Base-by-base conservation (phyloP, 2,113 vertebrate species). In the Sebastes schlegelii region DNA sequence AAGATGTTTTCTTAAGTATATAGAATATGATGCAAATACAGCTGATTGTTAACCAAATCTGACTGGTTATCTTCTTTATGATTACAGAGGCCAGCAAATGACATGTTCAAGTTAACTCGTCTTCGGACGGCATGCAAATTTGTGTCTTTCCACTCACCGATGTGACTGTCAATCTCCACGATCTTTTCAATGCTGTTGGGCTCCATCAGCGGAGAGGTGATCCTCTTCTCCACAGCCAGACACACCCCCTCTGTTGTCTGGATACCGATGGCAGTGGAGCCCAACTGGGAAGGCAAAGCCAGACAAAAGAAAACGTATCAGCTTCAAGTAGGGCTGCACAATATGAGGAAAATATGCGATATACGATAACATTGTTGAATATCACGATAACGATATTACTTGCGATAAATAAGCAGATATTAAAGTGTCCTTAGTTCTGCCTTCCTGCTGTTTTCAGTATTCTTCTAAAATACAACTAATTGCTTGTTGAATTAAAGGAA, bases 131-230 rank as follows among this genome's bases (percentile, higher is more conserved):
- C 13, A 23, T 21, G 4, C 4, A 21, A 13, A 61, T 42, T 7
- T 69, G 17, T 13, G 62, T 51, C 13, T 65, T 16, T 16, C 5
- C 21, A 57, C 89, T 94, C 88, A 98, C 98, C 98, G 62, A 99
- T 99, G 91, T 99, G 98, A 81, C 95, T 95, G 91, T 99, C 98
- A 0, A 99, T 99, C 92, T 99, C 98, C 34, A 99, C 98, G 0
- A 99, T 99, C 93, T 99, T 99, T 95, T 99, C 98, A 13, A 99
- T 99, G 96, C 98, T 99, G 95, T 95, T 98, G 82, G 98, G 98
- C 82, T 99, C 98, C 98, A 99, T 99, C 43, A 99, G 96, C 0
- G 98, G 97, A 26, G 98, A 99, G 11, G 98, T 99, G 90, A 99
- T 99, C 94, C 98, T 96, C 93, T 99, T 99, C 85, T 99, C 98